These are phyloP conservation scores for Enteromius anoplus DNA, from an alignment of 2,797 vertebrate species.

Conservation along the genomic window DNA sequence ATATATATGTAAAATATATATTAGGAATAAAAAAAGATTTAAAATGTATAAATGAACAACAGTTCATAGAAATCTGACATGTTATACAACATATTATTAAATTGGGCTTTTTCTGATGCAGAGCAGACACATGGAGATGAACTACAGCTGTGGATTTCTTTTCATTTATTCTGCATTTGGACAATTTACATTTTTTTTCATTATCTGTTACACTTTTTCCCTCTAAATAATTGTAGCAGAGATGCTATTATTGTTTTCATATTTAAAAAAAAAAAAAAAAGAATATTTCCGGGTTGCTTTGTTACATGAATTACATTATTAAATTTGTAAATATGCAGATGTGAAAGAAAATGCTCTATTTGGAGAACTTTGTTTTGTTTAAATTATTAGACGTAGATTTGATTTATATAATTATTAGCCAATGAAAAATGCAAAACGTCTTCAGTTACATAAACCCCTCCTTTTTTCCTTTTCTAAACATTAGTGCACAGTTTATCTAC, in stretches of 20 bases:
- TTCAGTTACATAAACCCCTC: constrained; percentile 33
- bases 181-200: neutral
- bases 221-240: constrained; percentile 43
- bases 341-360: constrained; percentile 62
- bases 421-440: constrained; percentile 32
- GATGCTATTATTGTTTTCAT: constrained; percentile 46
- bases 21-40: neutral
- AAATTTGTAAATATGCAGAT: constrained; percentile 57
- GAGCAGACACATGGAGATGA: neutral
- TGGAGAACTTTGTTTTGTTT: constrained; percentile 55
- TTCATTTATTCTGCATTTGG: constrained; percentile 34
- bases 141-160: constrained; percentile 15
- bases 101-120: neutral
- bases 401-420: constrained; percentile 45
- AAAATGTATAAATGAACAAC: neutral
- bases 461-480: constrained; percentile 31
- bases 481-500: constrained; percentile 19
- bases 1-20: no score
- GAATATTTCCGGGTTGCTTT: constrained; percentile 52
- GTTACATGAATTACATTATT: constrained; percentile 22
- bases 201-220: constrained; percentile 60
- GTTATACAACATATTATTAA: neutral
- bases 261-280: constrained; percentile 16
- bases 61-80: neutral
- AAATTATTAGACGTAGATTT: constrained; percentile 61